These are phyloP conservation scores for Muricea muricata DNA, from an alignment of 92 coral and sea anemone species.

Conservation along the genomic window DNA sequence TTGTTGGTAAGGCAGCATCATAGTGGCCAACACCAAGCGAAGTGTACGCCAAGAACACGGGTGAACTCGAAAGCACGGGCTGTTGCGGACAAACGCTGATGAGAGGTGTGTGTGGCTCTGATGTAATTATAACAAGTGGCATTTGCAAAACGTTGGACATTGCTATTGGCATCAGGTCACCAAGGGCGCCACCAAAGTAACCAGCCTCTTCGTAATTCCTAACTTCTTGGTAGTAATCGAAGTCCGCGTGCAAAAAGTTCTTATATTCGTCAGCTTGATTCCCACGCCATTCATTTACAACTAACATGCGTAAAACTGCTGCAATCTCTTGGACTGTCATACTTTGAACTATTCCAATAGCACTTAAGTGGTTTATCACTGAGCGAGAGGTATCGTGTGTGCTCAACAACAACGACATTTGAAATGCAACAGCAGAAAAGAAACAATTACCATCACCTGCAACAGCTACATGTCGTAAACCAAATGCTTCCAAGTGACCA, in stretches of 20 bases:
- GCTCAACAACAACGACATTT: neutral
- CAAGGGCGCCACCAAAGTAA: neutral
- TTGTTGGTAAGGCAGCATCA: no score
- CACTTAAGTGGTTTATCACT: neutral
- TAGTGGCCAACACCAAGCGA: no score
- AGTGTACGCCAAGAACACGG: no score
- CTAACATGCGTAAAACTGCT: neutral
- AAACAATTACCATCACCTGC: no score
- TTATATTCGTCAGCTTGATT: conserved; percentile 18
- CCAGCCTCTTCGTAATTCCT: neutral
- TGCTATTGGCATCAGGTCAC: conserved; percentile 51
- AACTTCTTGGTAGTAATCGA: conserved; percentile 14
- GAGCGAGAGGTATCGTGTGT: neutral
- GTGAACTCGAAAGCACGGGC: no score
- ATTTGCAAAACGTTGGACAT: conserved; percentile 49
- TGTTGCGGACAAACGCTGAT: no score
- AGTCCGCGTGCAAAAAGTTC: neutral
- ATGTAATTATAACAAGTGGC: no score
- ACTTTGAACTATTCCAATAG: conserved; percentile 19
- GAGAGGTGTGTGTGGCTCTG: no score
- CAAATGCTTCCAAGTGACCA: no score
- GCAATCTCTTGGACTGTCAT: conserved; percentile 5
- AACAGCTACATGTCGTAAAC: no score
- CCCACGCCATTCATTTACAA: conserved; percentile 32
- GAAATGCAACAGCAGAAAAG: neutral